Evolutionary conservation across 2,113 vertebrate genomes (phyloP).

Genomic region (Nestor notabilis): DNA sequence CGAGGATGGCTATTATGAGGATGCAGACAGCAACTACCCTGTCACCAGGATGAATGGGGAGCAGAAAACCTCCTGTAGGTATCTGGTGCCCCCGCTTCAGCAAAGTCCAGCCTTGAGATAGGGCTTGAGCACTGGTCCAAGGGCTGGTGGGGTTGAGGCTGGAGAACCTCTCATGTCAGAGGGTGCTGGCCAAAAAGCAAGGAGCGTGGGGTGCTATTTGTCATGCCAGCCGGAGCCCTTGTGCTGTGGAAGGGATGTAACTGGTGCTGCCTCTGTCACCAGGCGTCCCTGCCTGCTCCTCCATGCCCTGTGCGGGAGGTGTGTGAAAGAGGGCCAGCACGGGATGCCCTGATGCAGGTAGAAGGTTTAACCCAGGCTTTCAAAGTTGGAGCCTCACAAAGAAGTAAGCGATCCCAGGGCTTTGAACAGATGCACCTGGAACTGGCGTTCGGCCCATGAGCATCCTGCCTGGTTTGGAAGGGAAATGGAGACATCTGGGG

Average conservation of each 20-base stretch:
- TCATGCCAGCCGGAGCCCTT: neutral
- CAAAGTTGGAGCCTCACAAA: neutral
- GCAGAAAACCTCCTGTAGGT: slow-evolving; percentile 91
- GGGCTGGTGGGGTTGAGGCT: neutral
- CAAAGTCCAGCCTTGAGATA: neutral
- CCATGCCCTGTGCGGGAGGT: rapidly evolving
- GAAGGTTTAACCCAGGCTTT: neutral
- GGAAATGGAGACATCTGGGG: neutral
- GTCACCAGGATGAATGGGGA: slow-evolving; percentile 88
- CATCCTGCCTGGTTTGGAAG: neutral
- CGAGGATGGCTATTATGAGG: slow-evolving; percentile 94
- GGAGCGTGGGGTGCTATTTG: neutral
- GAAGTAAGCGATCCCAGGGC: neutral
- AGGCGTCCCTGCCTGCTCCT: neutral
- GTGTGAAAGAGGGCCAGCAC: neutral
- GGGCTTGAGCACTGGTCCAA: neutral
- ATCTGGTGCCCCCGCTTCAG: neutral
- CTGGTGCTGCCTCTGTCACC: rapidly evolving
- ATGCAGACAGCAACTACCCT: slow-evolving; percentile 94
- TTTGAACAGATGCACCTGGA: neutral
- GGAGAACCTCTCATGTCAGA: neutral
- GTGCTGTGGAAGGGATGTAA: neutral
- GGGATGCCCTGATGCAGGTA: neutral
- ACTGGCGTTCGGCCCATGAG: neutral
- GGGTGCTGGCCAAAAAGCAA: neutral